A percentile compares a stretch with the other conserved stretches of the same genome.
These are phyloP conservation scores for Rhaphigaster nebulosa DNA, from an alignment of 2,888 invertebrate genomes.

Conservation along the genomic window DNA sequence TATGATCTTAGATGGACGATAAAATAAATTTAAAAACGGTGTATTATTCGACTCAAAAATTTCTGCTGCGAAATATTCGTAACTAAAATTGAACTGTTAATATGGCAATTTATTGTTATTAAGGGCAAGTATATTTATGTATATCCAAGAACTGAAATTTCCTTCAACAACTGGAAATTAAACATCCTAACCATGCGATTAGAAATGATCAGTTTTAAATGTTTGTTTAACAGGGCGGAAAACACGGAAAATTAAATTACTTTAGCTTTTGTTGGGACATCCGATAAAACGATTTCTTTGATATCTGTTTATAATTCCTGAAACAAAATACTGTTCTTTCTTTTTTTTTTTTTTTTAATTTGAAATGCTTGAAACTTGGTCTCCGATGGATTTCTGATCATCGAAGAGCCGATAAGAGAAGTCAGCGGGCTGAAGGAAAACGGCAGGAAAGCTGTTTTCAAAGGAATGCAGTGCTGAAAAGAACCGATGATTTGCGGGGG, in stretches of 20 bases:
- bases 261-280: not conserved
- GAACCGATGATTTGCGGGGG: conserved; percentile 32
- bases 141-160: not conserved
- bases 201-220: not conserved
- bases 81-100: no score
- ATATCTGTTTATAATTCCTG: not conserved
- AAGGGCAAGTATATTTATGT: no score
- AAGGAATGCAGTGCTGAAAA: conserved; percentile 14
- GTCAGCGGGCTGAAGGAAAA: not conserved
- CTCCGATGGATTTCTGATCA: not conserved
- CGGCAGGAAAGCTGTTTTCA: not conserved
- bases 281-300: not conserved
- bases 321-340: not conserved
- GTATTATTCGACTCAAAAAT: no score
- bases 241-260: no score
- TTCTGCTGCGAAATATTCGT: no score
- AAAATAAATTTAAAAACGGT: no score
- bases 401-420: not conserved
- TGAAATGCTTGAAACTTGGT: not conserved
- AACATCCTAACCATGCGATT: not conserved
- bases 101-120: no score
- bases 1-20: no score
- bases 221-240: not conserved
- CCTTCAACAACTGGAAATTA: not conserved
- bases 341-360: no score